phyloP scores from a whole-genome alignment of 2,888 invertebrate species.

The Petrolisthes manimaculis region DNA sequence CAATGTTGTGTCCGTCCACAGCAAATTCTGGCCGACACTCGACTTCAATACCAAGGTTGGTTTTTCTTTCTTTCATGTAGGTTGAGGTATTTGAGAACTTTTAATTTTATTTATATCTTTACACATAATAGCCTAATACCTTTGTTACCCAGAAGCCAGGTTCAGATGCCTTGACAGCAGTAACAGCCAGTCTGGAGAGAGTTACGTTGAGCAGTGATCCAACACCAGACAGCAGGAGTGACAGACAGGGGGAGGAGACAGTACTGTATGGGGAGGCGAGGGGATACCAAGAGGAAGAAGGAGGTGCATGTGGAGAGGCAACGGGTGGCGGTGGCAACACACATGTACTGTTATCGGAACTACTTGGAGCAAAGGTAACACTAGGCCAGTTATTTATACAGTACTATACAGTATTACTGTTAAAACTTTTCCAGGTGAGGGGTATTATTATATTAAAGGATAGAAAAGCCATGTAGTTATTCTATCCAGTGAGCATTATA shows the following conservation, averaged over 20 bases:
- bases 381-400: too few species aligned
- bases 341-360: slow-evolving; percentile 32
- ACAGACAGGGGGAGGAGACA: not conserved
- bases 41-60: slow-evolving; percentile 45
- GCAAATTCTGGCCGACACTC: slow-evolving; percentile 79
- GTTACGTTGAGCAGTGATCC: not conserved
- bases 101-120: too few species aligned
- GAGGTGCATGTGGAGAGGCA: slow-evolving; percentile 20
- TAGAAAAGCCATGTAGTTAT: too few species aligned
- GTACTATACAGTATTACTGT: too few species aligned
- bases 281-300: not conserved
- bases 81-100: not conserved
- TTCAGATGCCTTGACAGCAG: not conserved
- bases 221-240: not conserved
- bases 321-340: slow-evolving; percentile 4
- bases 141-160: not conserved
- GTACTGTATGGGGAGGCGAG: not conserved
- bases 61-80: not conserved
- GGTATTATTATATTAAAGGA: too few species aligned
- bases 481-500: too few species aligned
- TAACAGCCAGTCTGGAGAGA: not conserved
- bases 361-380: slow-evolving; percentile 8
- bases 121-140: not conserved
- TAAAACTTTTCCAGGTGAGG: too few species aligned
- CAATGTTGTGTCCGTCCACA: slow-evolving; percentile 79